Evolutionary conservation across 2,888 invertebrate species (phyloP).

Genomic region (Bugulina stolonifera): DNA sequence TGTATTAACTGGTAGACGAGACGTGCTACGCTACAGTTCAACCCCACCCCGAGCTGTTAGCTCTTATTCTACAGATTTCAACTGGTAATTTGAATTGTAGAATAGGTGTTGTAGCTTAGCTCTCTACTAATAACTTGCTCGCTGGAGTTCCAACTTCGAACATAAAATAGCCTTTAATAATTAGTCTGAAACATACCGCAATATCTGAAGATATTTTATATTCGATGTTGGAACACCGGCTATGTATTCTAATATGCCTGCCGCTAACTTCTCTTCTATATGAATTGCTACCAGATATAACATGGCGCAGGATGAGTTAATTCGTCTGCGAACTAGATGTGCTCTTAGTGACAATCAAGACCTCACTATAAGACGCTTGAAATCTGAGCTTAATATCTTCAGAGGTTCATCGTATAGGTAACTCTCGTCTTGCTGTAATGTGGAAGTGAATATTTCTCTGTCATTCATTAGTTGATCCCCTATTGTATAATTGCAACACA

Average conservation of each 20-base stretch:
- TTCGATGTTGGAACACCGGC: too few species aligned
- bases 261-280: not conserved
- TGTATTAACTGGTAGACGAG: conserved; percentile 41
- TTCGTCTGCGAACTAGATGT: conserved; percentile 25
- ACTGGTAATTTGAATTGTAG: not conserved
- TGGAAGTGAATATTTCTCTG: not conserved
- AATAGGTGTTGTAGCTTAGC: not conserved
- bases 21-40: conserved; percentile 32
- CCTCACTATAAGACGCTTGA: conserved; percentile 2
- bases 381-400: conserved; percentile 17
- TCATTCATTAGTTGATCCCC: not conserved
- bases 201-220: too few species aligned
- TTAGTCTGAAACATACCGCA: too few species aligned
- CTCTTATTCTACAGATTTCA: not conserved
- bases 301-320: conserved; percentile 17
- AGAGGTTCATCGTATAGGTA: conserved; percentile 13
- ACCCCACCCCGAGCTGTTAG: conserved; percentile 7
- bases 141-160: too few species aligned
- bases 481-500: not conserved
- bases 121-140: too few species aligned
- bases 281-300: conserved; percentile 12
- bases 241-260: not conserved
- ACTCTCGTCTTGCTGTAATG: not conserved
- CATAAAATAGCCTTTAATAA: too few species aligned
- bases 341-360: conserved; percentile 19